A percentile compares a stretch with the other conserved stretches of the same genome.
These are phyloP conservation scores for Xanthorhoe designata DNA, from an alignment of 2,888 invertebrate genomes.

Conservation along the genomic window DNA sequence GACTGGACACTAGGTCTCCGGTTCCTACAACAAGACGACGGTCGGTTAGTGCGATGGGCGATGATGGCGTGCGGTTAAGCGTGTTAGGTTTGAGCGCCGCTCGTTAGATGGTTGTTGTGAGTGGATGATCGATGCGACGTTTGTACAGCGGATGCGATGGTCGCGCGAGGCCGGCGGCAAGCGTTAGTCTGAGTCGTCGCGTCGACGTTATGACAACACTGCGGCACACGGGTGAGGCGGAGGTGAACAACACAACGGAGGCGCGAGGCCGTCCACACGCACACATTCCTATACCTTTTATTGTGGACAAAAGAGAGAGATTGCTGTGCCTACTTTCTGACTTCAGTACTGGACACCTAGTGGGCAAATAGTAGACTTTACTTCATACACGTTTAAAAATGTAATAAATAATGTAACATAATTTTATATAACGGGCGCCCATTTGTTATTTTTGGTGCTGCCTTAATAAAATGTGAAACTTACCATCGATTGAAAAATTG, in stretches of 20 bases:
- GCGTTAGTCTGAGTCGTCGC: conserved; percentile 67
- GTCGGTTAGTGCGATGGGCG: conserved; percentile 39
- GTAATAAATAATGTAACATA: conserved; percentile 28
- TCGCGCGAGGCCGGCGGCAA: conserved; percentile 66
- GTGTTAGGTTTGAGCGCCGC: conserved; percentile 59
- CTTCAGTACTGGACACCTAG: conserved; percentile 84
- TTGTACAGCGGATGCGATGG: conserved; percentile 57
- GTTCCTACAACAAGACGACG: conserved; percentile 87
- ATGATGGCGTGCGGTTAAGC: conserved; percentile 55
- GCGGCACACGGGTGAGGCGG: conserved; percentile 42
- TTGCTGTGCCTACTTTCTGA: conserved; percentile 83
- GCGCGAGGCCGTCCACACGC: conserved; percentile 64
- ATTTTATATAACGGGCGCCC: not conserved
- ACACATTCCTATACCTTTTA: conserved; percentile 84
- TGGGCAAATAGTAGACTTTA: conserved; percentile 80
- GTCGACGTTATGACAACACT: conserved; percentile 40
- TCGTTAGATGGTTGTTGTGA: conserved; percentile 56
- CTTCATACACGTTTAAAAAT: conserved; percentile 50
- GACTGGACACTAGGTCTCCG: conserved; percentile 92
- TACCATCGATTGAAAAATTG: conserved; percentile 81
- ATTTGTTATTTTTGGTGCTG: not conserved
- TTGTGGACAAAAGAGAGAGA: conserved; percentile 82
- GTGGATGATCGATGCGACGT: conserved; percentile 53
- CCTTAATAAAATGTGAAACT: conserved; percentile 39
- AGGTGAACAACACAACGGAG: conserved; percentile 63